These are phyloP conservation scores for Cladorhizidae sp. DNA, from an alignment of 37 sponge, comb jelly and placozoan genomes.

Conservation along the genomic window DNA sequence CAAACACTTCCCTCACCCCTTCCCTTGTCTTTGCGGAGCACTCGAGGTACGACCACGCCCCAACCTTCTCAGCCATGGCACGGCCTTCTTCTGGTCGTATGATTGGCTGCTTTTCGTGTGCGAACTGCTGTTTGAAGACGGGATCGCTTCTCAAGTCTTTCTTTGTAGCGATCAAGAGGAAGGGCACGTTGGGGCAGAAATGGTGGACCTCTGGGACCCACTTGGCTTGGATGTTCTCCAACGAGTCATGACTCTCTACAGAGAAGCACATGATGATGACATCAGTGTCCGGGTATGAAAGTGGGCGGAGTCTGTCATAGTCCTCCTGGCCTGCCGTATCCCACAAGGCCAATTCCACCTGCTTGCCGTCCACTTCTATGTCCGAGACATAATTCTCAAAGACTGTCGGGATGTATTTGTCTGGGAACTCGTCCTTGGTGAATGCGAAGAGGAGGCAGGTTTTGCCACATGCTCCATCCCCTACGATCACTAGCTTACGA, in stretches of 20 bases:
- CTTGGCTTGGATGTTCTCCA: slow-evolving; percentile 97
- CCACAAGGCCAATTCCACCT: slow-evolving; percentile 95
- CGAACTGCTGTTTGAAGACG: slow-evolving; percentile 63
- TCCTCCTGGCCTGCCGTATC: slow-evolving; percentile 97
- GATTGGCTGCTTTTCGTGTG: slow-evolving; percentile 35
- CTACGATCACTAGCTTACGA: slow-evolving; percentile 96
- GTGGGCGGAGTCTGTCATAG: slow-evolving; percentile 93
- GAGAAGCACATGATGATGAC: slow-evolving; percentile 98
- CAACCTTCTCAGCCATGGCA: slow-evolving; percentile 68
- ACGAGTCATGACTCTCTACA: slow-evolving; percentile 87
- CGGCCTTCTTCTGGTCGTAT: slow-evolving; percentile 53
- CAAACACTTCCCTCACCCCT: slow-evolving; percentile 76
- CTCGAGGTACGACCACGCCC: slow-evolving; percentile 68
- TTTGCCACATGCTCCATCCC: slow-evolving; percentile 99
- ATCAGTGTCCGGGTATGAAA: slow-evolving; percentile 98
- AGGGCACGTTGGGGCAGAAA: slow-evolving; percentile 78
- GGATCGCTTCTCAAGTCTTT: slow-evolving; percentile 67
- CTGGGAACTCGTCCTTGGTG: slow-evolving; percentile 97
- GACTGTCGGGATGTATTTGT: slow-evolving; percentile 95
- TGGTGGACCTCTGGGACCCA: slow-evolving; percentile 78
- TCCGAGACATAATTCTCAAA: slow-evolving; percentile 99
- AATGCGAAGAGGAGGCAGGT: slow-evolving; percentile 97
- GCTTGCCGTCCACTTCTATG: slow-evolving; percentile 91
- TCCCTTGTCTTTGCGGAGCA: slow-evolving; percentile 78
- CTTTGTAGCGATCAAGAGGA: slow-evolving; percentile 74